Evolutionary conservation across 2,797 vertebrate species (phyloP), one percentile per base, ranked within the genome.

Genomic region (Cirrhinus mrigala): DNA sequence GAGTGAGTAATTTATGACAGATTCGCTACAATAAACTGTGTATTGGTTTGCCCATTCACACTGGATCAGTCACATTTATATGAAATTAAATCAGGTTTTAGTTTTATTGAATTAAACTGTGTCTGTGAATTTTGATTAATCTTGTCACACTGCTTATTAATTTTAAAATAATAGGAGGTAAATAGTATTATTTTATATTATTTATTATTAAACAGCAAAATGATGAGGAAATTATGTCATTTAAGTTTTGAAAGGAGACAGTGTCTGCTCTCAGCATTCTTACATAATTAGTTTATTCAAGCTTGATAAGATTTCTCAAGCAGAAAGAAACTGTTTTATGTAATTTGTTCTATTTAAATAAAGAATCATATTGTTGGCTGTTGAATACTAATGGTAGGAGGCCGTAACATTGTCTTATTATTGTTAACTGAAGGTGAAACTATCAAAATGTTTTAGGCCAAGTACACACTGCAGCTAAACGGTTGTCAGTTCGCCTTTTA

Each of bases 341-440:
- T 33, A 29, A 66, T 66, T 66, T 33, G 62, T 33, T 66, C 27
- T 66, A 66, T 66, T 66, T 66, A 66, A 33, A 66, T 27, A 66
- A 60, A n/a, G 0, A 44, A 18, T 27, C 3, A 27, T 24, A 4
- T 27, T 48, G n/a, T 73, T 27, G 70, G n/a, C 44, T 48, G 27
- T 24, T 73, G 46, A 50, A 27, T 73, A 4, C 44, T 73, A 73
- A 73, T 71, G n/a, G 48, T 24, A 48, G 40, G 12, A 69, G 18
- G n/a, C 70, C 44, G 2, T 73, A 27, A 27, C 14, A 14, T 14
- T 11, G 24, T n/a, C 10, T n/a, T 70, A 15, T 18, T 3, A 33
- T 8, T 40, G 66, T 50, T 74, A 29, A 27, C 15, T 10, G 16
- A 74, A 76, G 40, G 11, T 12, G 12, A 52, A 75, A 33, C 20